These are phyloP conservation scores for Nerophis ophidion DNA, from an alignment of 2,113 vertebrate species.

Conservation along the genomic window DNA sequence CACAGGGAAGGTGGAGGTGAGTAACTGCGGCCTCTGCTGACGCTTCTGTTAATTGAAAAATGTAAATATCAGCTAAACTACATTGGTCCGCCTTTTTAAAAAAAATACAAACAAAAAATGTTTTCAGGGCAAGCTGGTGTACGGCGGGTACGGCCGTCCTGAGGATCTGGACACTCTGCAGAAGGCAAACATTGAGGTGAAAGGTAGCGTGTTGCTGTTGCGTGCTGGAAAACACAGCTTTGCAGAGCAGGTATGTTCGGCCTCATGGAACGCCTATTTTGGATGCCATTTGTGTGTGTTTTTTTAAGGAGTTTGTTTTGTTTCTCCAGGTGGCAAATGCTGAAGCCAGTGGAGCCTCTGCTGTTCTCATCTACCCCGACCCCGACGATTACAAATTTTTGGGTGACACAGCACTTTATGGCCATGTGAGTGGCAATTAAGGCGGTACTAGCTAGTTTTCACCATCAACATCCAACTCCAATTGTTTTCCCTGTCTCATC, in stretches of 20 bases:
- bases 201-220: slow-evolving; percentile 73
- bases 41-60: not conserved
- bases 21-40: not conserved
- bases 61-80: too few species aligned
- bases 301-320: not conserved
- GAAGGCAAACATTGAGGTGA: slow-evolving; percentile 35
- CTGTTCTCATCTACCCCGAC: slow-evolving; percentile 82
- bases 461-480: too few species aligned
- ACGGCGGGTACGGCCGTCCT: slow-evolving; percentile 78
- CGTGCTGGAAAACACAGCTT: slow-evolving; percentile 79
- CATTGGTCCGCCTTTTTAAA: not conserved
- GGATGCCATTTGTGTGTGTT: not conserved
- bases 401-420: slow-evolving; percentile 63
- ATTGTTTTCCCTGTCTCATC: slow-evolving; percentile 15
- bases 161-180: slow-evolving; percentile 72
- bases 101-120: too few species aligned
- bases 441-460: too few species aligned
- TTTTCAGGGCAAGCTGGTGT: slow-evolving; percentile 79
- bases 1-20: slow-evolving; percentile 62
- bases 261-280: accelerated
- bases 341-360: slow-evolving; percentile 64
- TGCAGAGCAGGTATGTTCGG: slow-evolving; percentile 75
- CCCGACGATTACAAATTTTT: slow-evolving; percentile 5
- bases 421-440: slow-evolving; percentile 76
- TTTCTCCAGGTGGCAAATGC: slow-evolving; percentile 80